Conservation (phyloP, 2,888 invertebrate genomes). For the Craniophora ligustri region DNA sequence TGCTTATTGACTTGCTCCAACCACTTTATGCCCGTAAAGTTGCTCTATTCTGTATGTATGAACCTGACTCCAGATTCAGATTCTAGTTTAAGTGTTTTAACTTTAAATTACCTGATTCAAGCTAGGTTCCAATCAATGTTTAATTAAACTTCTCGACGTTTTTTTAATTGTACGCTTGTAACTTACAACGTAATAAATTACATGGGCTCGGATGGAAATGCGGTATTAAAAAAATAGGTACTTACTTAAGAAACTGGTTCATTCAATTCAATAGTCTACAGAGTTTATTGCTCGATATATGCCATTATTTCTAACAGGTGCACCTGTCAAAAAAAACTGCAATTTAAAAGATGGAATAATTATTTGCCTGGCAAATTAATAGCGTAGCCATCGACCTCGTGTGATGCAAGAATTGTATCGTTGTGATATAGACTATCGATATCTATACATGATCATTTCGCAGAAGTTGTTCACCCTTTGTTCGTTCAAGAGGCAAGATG, state of each 20-base stretch:
- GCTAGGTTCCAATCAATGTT: conserved; percentile 31
- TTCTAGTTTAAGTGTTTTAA: conserved; percentile 42
- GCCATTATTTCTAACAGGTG: conserved; percentile 8
- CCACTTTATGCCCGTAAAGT: conserved; percentile 37
- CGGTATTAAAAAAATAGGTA: background rate
- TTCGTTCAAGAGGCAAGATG: conserved; percentile 65
- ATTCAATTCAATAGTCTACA: background rate
- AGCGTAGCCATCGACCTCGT: conserved; percentile 8
- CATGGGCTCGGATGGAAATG: background rate
- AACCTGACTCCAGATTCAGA: conserved; percentile 46
- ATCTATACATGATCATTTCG: conserved; percentile 53
- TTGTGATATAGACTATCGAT: conserved; percentile 51
- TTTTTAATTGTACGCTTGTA: background rate
- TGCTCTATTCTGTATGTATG: conserved; percentile 39
- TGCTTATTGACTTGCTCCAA: conserved; percentile 40
- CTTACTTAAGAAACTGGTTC: too few species aligned
- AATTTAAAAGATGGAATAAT: conserved; percentile 27
- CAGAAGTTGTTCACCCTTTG: conserved; percentile 69
- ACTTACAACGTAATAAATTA: conserved; percentile 1
- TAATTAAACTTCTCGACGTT: conserved; percentile 18
- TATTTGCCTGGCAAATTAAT: conserved; percentile 23
- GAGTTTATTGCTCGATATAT: background rate
- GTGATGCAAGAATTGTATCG: conserved; percentile 32
- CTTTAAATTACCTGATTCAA: conserved; percentile 32
- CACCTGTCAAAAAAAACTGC: conserved; percentile 31